These are phyloP conservation scores for Tetrax tetrax DNA, from an alignment of 2,113 vertebrate genomes.

Conservation along the genomic window DNA sequence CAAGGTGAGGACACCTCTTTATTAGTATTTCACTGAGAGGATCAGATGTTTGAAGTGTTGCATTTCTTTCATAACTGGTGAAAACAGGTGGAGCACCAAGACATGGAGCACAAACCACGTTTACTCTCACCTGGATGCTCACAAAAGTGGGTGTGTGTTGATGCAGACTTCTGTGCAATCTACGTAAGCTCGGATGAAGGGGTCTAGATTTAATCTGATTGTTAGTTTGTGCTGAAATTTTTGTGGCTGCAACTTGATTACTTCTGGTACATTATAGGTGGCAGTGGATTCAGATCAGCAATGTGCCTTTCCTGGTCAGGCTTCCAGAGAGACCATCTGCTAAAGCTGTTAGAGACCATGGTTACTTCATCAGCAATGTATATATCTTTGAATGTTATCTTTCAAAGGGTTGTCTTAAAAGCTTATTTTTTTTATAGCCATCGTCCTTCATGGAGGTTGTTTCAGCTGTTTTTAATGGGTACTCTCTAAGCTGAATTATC, in stretches of 20 bases:
- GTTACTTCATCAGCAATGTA: background rate
- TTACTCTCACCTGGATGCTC: background rate
- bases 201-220: background rate
- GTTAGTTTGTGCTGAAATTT: background rate
- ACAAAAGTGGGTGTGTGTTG: background rate
- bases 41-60: background rate
- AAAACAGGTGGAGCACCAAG: background rate
- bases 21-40: background rate
- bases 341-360: background rate
- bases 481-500: background rate
- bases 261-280: background rate
- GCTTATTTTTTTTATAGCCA: background rate
- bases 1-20: constrained; percentile 76
- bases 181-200: background rate
- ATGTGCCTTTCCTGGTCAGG: background rate
- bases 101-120: no score
- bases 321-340: background rate
- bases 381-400: background rate
- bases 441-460: background rate
- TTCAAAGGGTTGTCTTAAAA: background rate
- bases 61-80: background rate
- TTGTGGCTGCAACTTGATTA: background rate
- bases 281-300: background rate
- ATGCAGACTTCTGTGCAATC: background rate
- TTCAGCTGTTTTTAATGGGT: background rate